Conservation (phyloP, 2,888 invertebrate species). For the Andrena fulva region DNA sequence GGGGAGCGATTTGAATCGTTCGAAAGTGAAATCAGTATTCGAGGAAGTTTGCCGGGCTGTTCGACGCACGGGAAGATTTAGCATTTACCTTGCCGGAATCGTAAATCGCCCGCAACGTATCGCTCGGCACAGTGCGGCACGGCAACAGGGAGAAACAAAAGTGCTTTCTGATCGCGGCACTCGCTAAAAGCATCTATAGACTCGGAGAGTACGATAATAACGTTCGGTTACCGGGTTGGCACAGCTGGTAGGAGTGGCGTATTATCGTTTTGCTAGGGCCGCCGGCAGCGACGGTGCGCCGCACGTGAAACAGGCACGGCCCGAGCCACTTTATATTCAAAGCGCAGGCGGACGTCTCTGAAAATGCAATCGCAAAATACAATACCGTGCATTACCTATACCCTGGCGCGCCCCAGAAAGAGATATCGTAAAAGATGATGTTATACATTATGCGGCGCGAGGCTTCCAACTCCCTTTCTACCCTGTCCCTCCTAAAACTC, state of each 20-base stretch:
- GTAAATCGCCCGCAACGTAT: constrained; percentile 42
- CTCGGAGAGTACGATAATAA: constrained; percentile 71
- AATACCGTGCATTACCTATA: constrained; percentile 83
- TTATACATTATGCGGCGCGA: constrained; percentile 82
- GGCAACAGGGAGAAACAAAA: constrained; percentile 51
- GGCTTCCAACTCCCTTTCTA: constrained; percentile 70
- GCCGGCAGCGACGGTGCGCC: constrained; percentile 56
- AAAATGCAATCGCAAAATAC: constrained; percentile 84
- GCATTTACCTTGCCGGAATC: not conserved
- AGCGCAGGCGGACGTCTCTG: constrained; percentile 82
- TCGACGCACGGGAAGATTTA: not conserved
- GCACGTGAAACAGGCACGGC: constrained; percentile 69
- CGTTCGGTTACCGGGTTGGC: constrained; percentile 69
- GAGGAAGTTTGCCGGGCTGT: not conserved
- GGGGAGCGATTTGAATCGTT: constrained; percentile 7
- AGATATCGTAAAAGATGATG: constrained; percentile 83
- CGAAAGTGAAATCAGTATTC: not conserved
- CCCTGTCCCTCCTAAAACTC: constrained; percentile 35
- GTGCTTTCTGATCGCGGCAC: constrained; percentile 68
- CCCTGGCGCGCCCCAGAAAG: constrained; percentile 74
- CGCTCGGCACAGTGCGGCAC: constrained; percentile 5
- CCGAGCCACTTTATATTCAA: constrained; percentile 83
- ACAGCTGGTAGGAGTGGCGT: constrained; percentile 67
- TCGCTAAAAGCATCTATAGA: constrained; percentile 69
- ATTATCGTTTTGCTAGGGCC: constrained; percentile 63